A percentile compares a stretch with the other conserved stretches of the same genome.
Evolutionary conservation across 1,140 invertebrate species (phyloP).

Genomic region (Drosophila paulistorum): DNA sequence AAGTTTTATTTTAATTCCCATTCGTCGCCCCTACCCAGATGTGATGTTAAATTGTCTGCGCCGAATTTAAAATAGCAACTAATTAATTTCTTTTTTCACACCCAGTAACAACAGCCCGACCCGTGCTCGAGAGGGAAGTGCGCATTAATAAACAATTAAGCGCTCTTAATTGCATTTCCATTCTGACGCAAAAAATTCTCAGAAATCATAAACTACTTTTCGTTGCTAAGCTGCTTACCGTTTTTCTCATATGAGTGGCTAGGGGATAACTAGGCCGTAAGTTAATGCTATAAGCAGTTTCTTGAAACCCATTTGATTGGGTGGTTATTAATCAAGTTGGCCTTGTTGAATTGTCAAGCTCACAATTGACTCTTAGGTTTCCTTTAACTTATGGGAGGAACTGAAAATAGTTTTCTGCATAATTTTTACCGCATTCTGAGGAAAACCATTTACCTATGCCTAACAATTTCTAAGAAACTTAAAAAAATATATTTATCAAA

Average conservation of each 20-base stretch:
- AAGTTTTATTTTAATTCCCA: constrained; percentile 54
- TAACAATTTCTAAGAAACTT: too few species aligned
- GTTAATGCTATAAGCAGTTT: neutral
- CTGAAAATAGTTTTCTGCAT: too few species aligned
- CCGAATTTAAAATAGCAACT: constrained; percentile 75
- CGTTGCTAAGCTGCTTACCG: constrained; percentile 48
- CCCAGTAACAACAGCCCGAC: constrained; percentile 13
- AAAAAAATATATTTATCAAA: too few species aligned
- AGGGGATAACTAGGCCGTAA: neutral
- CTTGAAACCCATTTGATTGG: neutral
- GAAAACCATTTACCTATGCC: too few species aligned
- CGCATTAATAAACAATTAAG: constrained; percentile 80
- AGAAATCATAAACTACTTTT: constrained; percentile 49
- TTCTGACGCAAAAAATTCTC: constrained; percentile 29
- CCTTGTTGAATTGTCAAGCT: neutral
- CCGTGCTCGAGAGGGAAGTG: constrained; percentile 46
- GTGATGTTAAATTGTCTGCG: constrained; percentile 71
- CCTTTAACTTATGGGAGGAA: too few species aligned
- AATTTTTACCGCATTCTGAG: too few species aligned
- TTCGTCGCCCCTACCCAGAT: constrained; percentile 6
- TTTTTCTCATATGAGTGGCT: neutral
- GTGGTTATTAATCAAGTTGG: constrained; percentile 4
- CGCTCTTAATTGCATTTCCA: constrained; percentile 66
- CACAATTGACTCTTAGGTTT: too few species aligned
- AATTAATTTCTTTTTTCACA: constrained; percentile 78